These are phyloP conservation scores for Conopomorpha cramerella DNA, from an alignment of 1,140 invertebrate genomes.

Conservation along the genomic window DNA sequence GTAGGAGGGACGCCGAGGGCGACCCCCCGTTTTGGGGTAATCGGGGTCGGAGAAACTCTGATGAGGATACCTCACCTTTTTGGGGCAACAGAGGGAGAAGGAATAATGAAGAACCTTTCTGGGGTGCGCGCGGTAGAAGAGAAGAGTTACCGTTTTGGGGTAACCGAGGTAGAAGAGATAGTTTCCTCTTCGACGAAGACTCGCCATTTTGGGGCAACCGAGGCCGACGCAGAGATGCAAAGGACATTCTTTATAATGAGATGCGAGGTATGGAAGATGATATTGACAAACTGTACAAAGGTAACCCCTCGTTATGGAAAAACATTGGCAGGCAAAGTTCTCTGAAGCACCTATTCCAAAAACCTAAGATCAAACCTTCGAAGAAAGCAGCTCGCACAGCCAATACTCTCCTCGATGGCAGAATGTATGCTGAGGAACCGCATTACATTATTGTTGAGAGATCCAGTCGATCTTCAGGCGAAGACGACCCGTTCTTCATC, in stretches of 20 bases:
- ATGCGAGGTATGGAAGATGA: slow-evolving; percentile 24
- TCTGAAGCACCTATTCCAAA: slow-evolving; percentile 23
- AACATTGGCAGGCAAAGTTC: slow-evolving; percentile 27
- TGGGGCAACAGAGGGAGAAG: slow-evolving; percentile 34
- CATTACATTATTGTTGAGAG: slow-evolving; percentile 45
- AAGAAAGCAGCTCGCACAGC: not conserved
- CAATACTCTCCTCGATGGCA: slow-evolving; percentile 28
- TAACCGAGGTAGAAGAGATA: slow-evolving; percentile 21
- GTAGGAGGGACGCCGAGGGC: not conserved
- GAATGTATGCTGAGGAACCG: slow-evolving; percentile 46
- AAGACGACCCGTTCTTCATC: slow-evolving; percentile 45
- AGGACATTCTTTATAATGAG: slow-evolving; percentile 21
- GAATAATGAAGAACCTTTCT: slow-evolving; percentile 19
- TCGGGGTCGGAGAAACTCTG: slow-evolving; percentile 8
- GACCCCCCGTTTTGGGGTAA: slow-evolving; percentile 14
- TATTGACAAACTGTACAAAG: slow-evolving; percentile 12
- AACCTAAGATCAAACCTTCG: slow-evolving; percentile 6
- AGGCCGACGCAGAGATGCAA: slow-evolving; percentile 21
- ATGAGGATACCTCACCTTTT: slow-evolving; percentile 13
- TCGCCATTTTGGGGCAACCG: slow-evolving; percentile 20
- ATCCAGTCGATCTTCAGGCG: slow-evolving; percentile 32
- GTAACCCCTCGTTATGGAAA: slow-evolving; percentile 37
- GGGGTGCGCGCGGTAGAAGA: slow-evolving; percentile 30
- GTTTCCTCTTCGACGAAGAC: slow-evolving; percentile 21
- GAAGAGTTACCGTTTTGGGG: slow-evolving; percentile 39